phyloP scores from a whole-genome alignment of 2,797 vertebrate genomes.

The Betta splendens region DNA sequence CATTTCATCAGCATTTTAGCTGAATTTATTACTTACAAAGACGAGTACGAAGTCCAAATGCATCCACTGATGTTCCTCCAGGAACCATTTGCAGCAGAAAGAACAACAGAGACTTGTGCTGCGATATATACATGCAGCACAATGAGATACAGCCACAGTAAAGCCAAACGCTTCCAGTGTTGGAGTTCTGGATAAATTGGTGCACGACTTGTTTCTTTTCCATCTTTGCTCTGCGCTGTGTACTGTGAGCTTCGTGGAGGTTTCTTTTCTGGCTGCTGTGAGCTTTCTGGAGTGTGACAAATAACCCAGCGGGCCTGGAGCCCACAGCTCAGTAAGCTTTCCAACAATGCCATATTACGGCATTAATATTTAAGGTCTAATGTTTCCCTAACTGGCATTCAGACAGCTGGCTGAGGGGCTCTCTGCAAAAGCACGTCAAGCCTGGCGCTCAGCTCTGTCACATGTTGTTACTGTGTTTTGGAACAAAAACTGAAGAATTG shows the following conservation, averaged over 20 bases:
- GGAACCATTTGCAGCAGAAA: constrained; percentile 14
- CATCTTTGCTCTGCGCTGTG: background rate
- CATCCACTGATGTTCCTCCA: background rate
- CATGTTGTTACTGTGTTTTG: constrained; percentile 36
- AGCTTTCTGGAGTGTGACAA: constrained; percentile 78
- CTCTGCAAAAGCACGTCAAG: constrained; percentile 65
- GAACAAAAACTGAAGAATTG: background rate
- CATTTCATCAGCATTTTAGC: constrained; percentile 25
- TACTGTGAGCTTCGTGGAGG: constrained; percentile 30
- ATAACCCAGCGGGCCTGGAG: constrained; percentile 73
- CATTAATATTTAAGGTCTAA: constrained; percentile 85
- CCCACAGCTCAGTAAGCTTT: constrained; percentile 76
- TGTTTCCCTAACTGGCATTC: constrained; percentile 80
- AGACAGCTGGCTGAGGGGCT: constrained; percentile 66
- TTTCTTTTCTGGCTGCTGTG: constrained; percentile 57
- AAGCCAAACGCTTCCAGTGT: constrained; percentile 6
- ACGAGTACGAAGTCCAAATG: constrained; percentile 7
- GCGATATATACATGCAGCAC: constrained; percentile 2
- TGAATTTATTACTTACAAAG: constrained; percentile 24
- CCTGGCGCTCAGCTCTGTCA: constrained; percentile 32
- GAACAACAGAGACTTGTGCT: constrained; percentile 1
- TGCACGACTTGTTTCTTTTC: constrained; percentile 6
- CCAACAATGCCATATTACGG: constrained; percentile 82
- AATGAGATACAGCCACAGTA: constrained; percentile 14
- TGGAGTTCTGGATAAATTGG: constrained; percentile 16